Evolutionary conservation across 2,797 vertebrate species (phyloP).

Genomic region (Myiothlypis coronata): DNA sequence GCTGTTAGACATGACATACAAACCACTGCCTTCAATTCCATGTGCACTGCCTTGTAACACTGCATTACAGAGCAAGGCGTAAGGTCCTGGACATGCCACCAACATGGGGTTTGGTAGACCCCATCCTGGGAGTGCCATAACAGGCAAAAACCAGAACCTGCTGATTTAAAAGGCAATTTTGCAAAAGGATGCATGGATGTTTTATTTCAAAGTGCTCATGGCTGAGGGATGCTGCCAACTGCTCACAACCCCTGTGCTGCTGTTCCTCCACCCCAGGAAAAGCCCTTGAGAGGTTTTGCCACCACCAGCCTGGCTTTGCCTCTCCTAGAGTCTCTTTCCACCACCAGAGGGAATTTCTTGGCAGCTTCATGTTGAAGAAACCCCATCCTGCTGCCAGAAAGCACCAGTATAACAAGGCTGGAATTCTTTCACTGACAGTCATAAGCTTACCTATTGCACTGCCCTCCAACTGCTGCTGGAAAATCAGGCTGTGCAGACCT

Average conservation of each 20-base stretch:
- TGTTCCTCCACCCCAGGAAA: background rate
- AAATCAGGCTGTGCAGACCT: background rate
- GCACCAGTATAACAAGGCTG: background rate
- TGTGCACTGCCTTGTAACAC: fast-evolving
- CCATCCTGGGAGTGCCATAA: background rate
- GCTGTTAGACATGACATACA: fast-evolving
- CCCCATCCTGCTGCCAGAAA: background rate
- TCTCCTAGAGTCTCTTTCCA: background rate
- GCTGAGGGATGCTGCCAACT: fast-evolving
- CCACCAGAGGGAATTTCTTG: background rate
- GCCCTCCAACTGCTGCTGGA: background rate
- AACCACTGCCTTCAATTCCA: background rate
- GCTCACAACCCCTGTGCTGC: fast-evolving
- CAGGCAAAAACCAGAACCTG: background rate
- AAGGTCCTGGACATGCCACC: background rate
- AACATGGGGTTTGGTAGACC: background rate
- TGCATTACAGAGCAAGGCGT: background rate
- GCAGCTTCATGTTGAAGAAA: background rate
- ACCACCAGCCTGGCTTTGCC: background rate
- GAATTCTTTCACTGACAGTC: background rate
- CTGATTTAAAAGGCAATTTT: background rate
- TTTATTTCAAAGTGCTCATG: background rate
- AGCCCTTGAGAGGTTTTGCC: background rate
- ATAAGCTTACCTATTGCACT: background rate
- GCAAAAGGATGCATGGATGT: background rate